Conservation (phyloP, 1,140 invertebrate species). For the Trichonephila clavata region DNA sequence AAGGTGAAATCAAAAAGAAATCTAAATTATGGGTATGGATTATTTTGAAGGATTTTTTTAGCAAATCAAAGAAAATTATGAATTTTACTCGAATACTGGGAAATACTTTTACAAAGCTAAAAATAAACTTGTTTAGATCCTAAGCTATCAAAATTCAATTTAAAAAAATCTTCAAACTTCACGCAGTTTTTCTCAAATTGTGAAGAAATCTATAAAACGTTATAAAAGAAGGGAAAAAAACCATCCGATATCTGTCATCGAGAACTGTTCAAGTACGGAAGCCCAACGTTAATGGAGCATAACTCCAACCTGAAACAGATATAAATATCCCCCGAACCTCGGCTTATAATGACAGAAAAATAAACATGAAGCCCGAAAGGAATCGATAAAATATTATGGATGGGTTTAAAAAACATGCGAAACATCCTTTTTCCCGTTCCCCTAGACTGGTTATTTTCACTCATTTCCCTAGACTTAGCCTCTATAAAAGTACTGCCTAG, state of each 20-base stretch:
- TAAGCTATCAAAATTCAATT: background rate
- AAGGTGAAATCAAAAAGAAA: too few relatives aligned
- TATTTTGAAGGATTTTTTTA: too few relatives aligned
- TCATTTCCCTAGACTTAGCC: background rate
- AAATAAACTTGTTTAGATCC: background rate
- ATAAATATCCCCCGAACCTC: constrained; percentile 5
- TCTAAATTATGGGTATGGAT: too few relatives aligned
- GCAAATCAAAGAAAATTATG: too few relatives aligned
- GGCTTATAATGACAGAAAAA: constrained; percentile 62
- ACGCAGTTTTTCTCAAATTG: background rate
- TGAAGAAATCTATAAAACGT: background rate
- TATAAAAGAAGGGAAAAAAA: background rate
- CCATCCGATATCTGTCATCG: constrained; percentile 54
- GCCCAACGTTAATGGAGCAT: constrained; percentile 52
- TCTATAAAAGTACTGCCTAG: background rate
- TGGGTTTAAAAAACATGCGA: constrained; percentile 46
- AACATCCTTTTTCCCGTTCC: background rate
- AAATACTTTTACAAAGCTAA: too few relatives aligned
- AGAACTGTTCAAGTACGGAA: constrained; percentile 49
- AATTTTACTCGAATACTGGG: too few relatives aligned
- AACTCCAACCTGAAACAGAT: constrained; percentile 19
- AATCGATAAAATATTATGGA: constrained; percentile 60
- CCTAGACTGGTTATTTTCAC: constrained; percentile 8
- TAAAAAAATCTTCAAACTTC: background rate
- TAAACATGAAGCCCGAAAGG: constrained; percentile 46